Conservation (phyloP, 2,888 invertebrate genomes). For the Mythimna lalbum region DNA sequence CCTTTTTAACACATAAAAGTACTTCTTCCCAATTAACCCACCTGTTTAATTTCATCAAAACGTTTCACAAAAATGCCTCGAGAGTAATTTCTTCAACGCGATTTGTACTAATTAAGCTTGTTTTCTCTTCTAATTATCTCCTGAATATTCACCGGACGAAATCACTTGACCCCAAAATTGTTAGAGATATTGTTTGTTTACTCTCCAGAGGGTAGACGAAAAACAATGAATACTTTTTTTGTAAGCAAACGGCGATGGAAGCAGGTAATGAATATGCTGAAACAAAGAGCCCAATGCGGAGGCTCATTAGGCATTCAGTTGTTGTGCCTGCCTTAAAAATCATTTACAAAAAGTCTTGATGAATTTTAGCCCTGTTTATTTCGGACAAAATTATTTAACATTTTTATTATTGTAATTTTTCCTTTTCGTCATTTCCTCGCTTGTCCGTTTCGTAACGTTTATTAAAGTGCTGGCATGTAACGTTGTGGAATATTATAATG, state of each 20-base stretch:
- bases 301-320: slow-evolving; percentile 87
- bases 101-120: slow-evolving; percentile 76
- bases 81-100: slow-evolving; percentile 62
- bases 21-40: slow-evolving; percentile 19
- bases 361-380: slow-evolving; percentile 78
- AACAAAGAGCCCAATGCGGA: slow-evolving; percentile 84
- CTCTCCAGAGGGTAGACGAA: slow-evolving; percentile 74
- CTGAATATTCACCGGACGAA: slow-evolving; percentile 76
- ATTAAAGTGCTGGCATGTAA: slow-evolving; percentile 45
- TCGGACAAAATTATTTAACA: slow-evolving; percentile 67
- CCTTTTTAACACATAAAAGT: slow-evolving; percentile 32
- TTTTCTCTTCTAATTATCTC: slow-evolving; percentile 79
- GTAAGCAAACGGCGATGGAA: slow-evolving; percentile 79
- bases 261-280: slow-evolving; percentile 88
- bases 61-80: slow-evolving; percentile 54
- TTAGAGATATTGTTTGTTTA: slow-evolving; percentile 84
- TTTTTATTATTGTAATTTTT: slow-evolving; percentile 55
- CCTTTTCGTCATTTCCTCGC: slow-evolving; percentile 24
- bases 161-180: slow-evolving; percentile 85
- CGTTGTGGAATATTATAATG: slow-evolving; percentile 33
- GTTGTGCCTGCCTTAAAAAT: slow-evolving; percentile 84
- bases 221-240: slow-evolving; percentile 82
- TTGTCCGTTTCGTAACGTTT: slow-evolving; percentile 26
- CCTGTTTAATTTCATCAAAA: slow-evolving; percentile 50
- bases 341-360: slow-evolving; percentile 85